Evolutionary conservation across 2,113 vertebrate species (phyloP), one percentile per base, ranked within the genome.

Genomic region (Petromus typicus): DNA sequence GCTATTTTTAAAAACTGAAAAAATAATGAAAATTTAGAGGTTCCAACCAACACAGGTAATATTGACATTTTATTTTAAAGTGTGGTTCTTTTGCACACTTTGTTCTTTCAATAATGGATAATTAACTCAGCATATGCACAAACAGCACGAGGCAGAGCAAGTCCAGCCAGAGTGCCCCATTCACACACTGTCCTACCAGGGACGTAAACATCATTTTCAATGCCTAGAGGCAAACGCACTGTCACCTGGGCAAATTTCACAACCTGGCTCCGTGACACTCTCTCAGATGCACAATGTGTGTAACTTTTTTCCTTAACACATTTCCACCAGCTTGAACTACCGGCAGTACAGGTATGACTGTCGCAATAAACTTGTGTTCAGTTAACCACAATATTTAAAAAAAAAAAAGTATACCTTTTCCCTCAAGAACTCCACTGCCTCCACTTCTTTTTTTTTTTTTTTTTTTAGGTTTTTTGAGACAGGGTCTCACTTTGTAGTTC

Each of bases 11-110:
- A 95, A 91, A 76, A 69, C 40, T 94, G 84, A 64, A 81, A 30
- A 94, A 92, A 95, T 92, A 97, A 96, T 93, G 79, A 97, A 91
- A 54, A 95, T 67, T 96, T 82, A 80, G 51, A 76, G 11, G 30
- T 37, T 94, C 69, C 40, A 59, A 92, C 17, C 79, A 48, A 92
- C 56, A 96, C 92, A 17, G 78, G 45, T 22, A 95, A 97, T 94
- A 63, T 17, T 91, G 5, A 93, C 61, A 27, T 63, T 90, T 63
- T 91, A 69, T 51, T 93, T 43, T 51, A 14, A 51, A 51, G 4
- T 3, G 9, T 43, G 23, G 88, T 93, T 95, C 86, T 95, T 95
- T 84, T 86, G 32, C 37, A 93, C 40, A 76, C 59, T 94, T 40
- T 80, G 84, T 92, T 89, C 79, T 92, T 96, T 81, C 86, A 95